Conservation (phyloP, 2,113 vertebrate genomes). For the Chaetops frenatus region DNA sequence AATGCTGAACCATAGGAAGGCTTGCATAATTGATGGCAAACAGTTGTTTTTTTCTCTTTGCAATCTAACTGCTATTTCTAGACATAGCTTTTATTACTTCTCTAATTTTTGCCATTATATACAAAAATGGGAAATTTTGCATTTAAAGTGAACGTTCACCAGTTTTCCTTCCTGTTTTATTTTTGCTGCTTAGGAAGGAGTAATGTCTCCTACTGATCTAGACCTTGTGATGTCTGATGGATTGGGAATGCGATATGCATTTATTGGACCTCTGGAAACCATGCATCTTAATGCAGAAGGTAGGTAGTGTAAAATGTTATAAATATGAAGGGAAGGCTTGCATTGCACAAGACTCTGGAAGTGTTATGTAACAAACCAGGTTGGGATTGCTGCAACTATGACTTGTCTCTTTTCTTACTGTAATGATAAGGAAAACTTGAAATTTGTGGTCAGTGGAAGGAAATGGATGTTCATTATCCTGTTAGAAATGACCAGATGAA, state of each 20-base stretch:
- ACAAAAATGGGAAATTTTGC: background rate
- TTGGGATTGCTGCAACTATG: background rate
- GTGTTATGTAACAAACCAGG: background rate
- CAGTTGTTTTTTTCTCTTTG: background rate
- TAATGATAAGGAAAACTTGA: background rate
- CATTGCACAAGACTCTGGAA: background rate
- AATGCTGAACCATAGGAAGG: background rate
- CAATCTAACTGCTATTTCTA: background rate
- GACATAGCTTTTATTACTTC: background rate
- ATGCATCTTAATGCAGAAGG: slow-evolving; percentile 95
- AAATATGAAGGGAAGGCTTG: background rate
- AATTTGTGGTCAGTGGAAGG: background rate
- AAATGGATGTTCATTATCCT: background rate
- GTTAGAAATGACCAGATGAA: background rate
- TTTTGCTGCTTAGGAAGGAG: slow-evolving; percentile 78
- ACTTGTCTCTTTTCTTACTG: background rate
- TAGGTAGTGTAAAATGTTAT: slow-evolving; percentile 8
- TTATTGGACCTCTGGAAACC: slow-evolving; percentile 95
- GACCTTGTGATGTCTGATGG: slow-evolving; percentile 97
- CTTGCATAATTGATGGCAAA: background rate
- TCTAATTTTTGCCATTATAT: background rate
- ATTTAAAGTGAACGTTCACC: background rate
- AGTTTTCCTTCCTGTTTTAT: background rate
- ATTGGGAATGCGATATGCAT: slow-evolving; percentile 93
- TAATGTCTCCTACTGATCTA: slow-evolving; percentile 88